These are phyloP conservation scores for Notocelia uddmanniana DNA, from an alignment of 2,888 invertebrate species.

Conservation along the genomic window DNA sequence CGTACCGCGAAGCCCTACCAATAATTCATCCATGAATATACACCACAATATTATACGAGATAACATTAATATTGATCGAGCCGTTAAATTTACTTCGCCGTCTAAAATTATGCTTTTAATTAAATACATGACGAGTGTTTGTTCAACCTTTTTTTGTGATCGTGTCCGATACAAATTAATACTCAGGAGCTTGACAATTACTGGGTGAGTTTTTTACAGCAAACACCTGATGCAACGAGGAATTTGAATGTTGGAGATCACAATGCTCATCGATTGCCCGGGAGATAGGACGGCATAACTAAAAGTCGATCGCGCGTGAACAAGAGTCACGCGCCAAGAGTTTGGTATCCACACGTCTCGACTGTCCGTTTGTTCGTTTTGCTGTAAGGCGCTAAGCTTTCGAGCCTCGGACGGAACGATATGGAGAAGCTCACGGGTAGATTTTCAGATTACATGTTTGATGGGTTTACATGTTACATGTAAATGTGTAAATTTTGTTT, in stretches of 20 bases:
- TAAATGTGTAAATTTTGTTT: background rate
- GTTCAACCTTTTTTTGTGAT: constrained; percentile 30
- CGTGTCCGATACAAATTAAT: constrained; percentile 35
- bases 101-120: constrained; percentile 33
- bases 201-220: constrained; percentile 20
- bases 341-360: constrained; percentile 72
- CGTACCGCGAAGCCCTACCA: constrained; percentile 63
- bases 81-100: constrained; percentile 14
- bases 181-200: constrained; percentile 35
- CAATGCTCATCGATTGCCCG: constrained; percentile 67
- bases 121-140: constrained; percentile 35
- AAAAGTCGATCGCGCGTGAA: constrained; percentile 77
- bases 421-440: constrained; percentile 6
- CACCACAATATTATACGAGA: constrained; percentile 32
- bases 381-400: constrained; percentile 49
- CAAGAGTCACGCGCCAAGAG: constrained; percentile 79
- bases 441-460: constrained; percentile 20
- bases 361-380: constrained; percentile 54
- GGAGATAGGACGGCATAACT: constrained; percentile 72
- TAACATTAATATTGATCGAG: constrained; percentile 30
- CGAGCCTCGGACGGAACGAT: constrained; percentile 20
- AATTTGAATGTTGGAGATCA: constrained; percentile 45
- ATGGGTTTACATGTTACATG: no score
- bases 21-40: constrained; percentile 46
- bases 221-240: constrained; percentile 41